Evolutionary conservation across 2,888 invertebrate species (phyloP).

Genomic region (Formica aserva): DNA sequence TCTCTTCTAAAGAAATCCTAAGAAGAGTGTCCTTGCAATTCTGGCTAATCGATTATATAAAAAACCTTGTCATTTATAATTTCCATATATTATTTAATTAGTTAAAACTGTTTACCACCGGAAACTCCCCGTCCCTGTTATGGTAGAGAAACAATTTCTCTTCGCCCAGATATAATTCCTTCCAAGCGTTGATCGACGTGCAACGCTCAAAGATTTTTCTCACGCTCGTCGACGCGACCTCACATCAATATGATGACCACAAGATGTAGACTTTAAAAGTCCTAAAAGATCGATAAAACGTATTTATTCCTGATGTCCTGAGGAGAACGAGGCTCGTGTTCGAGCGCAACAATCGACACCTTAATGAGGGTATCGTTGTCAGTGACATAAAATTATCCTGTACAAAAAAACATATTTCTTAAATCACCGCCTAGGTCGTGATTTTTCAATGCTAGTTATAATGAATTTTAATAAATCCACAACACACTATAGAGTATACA

Average conservation of each 20-base stretch:
- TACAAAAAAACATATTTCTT: conserved; percentile 75
- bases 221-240: conserved; percentile 36
- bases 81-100: background rate
- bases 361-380: conserved; percentile 69
- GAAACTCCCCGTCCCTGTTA: background rate
- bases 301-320: background rate
- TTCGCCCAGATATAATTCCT: background rate
- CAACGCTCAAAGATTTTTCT: conserved; percentile 37
- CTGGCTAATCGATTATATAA: background rate
- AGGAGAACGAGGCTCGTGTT: conserved; percentile 46
- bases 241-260: conserved; percentile 10
- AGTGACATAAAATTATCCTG: conserved; percentile 77
- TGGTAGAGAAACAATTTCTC: background rate
- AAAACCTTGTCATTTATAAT: background rate
- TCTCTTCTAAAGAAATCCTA: conserved; percentile 5
- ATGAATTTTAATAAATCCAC: conserved; percentile 77
- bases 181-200: conserved; percentile 15
- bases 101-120: background rate
- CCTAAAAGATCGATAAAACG: background rate
- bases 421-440: conserved; percentile 78
- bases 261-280: background rate
- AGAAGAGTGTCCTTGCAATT: background rate
- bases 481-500: conserved; percentile 67
- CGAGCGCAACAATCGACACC: conserved; percentile 76
- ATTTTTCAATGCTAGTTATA: conserved; percentile 78